These are phyloP conservation scores for Protula sp. DNA, from an alignment of 2,888 invertebrate genomes.

Conservation along the genomic window DNA sequence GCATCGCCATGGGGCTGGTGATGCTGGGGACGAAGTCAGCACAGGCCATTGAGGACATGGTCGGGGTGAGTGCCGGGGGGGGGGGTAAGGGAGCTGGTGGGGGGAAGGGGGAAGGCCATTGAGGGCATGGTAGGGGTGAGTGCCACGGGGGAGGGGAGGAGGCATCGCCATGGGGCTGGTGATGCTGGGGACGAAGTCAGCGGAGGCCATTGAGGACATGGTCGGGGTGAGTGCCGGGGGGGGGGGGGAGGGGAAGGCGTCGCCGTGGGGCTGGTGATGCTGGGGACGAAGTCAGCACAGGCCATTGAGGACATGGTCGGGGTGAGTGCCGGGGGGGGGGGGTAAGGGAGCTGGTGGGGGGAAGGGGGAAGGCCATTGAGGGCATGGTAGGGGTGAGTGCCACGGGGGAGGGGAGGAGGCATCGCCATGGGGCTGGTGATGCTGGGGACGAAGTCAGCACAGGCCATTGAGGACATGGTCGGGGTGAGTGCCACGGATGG, in stretches of 20 bases:
- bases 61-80: too few relatives aligned
- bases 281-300: constrained; percentile 70
- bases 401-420: constrained; percentile 92
- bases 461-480: constrained; percentile 52
- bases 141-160: constrained; percentile 90
- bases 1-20: constrained; percentile 98
- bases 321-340: too few relatives aligned
- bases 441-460: constrained; percentile 77
- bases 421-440: constrained; percentile 99
- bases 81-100: too few relatives aligned
- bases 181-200: constrained; percentile 85
- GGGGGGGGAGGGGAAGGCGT: constrained; percentile 89
- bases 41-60: constrained; percentile 51
- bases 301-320: constrained; percentile 52
- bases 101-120: too few relatives aligned
- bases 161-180: constrained; percentile 99
- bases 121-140: too few relatives aligned
- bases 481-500: constrained; percentile 57
- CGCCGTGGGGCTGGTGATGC: constrained; percentile 98
- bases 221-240: constrained; percentile 56
- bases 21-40: constrained; percentile 85
- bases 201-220: constrained; percentile 51
- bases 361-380: too few relatives aligned
- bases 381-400: too few relatives aligned
- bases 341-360: too few relatives aligned